Evolutionary conservation across 2,113 vertebrate genomes (phyloP), one percentile per base, ranked within the genome.

Genomic region (Leptocoma aspasia): DNA sequence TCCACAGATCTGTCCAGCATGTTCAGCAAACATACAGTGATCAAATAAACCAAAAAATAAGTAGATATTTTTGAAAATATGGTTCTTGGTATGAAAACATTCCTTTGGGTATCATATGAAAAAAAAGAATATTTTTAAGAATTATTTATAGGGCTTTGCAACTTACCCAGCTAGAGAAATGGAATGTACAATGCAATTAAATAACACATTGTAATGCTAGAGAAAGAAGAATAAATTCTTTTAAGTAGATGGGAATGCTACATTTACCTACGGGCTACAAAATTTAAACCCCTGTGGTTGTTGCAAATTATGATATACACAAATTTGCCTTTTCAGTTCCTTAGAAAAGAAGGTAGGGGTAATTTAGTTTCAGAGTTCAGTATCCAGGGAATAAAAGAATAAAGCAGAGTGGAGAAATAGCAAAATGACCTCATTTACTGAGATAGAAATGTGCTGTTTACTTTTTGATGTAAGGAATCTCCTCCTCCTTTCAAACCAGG

Each of bases 391-490:
- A 88, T 93, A 41, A 61, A 76, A 92, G 8, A 47, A 90, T 53
- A 86, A 93, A 84, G 3, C 15, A 73, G 54, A 82, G 28, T 20
- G 16, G 66, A 89, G 49, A 66, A 95, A 82, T 65, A 95, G 64
- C 15, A 93, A 82, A 92, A 88, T 84, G 50, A 94, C 79, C 90
- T 95, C 75, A 42, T 96, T 97, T 96, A 65, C 69, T 5, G 18
- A 75, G 76, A 31, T 7, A 80, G 83, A 86, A 89, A 79, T 54
- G 41, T 54, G 54, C 24, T 71, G 77, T 90, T 97, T 94, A 75
- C 50, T 35, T 86, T 93, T 94, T 92, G 92, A 96, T 95, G 88
- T 90, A 75, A 91, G 80, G 22, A 92, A 88, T 91, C 83, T 87
- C 89, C 88, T 94, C 70, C 77, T 91, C 8, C 50, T 88, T 92